Evolutionary conservation across 2,888 invertebrate species (phyloP), one percentile per base, ranked within the genome.

Genomic region (Antheraea assamensis): DNA sequence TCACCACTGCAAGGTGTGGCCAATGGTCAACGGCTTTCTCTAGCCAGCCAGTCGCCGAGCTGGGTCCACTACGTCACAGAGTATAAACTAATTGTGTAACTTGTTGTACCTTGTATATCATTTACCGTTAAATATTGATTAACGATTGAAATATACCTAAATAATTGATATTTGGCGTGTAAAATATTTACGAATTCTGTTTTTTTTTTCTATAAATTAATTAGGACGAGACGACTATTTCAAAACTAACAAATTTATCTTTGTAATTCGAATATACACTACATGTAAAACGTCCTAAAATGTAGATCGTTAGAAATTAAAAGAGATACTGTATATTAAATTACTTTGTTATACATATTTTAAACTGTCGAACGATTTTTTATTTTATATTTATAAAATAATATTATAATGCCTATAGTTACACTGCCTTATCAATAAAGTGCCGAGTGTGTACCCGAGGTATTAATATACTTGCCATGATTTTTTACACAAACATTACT

Each of bases 1-100:
- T 81, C 79, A 80, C 68, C 55, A 74, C 75, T 58, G 74, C 77
- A 77, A 80, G 86, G 86, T 81, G 86, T 80, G 85, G 85, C 82
- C 75, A 78, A 77, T 78, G 76, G 76, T 68, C 73, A 61, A 70
- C 76, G 74, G 85, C 86, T 87, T 87, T 87, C 87, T 83, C 83
- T 84, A 86, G 85, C 82, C 85, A 82, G 87, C 83, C 80, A 82
- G 83, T 77, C 82, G 82, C 84, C 81, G 76, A 75, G 79, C 80
- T 55, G 49, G 64, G 19, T 31, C 70, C 64, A 52, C 30, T 47
- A 24, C 73, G 64, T 73, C 31, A 73, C 71, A 61, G 55, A 55
- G 66, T 19, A 42, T 73, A 55, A 70, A 10, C n/a, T 52, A 35
- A 70, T 70, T 73, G 42, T 70, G 55, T 72, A 70, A 73, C 70